Percentiles rank a stretch among this genome's conserved stretches.
Evolutionary conservation across 2,888 invertebrate species (phyloP).

Genomic region (Nesidiocoris tenuis): DNA sequence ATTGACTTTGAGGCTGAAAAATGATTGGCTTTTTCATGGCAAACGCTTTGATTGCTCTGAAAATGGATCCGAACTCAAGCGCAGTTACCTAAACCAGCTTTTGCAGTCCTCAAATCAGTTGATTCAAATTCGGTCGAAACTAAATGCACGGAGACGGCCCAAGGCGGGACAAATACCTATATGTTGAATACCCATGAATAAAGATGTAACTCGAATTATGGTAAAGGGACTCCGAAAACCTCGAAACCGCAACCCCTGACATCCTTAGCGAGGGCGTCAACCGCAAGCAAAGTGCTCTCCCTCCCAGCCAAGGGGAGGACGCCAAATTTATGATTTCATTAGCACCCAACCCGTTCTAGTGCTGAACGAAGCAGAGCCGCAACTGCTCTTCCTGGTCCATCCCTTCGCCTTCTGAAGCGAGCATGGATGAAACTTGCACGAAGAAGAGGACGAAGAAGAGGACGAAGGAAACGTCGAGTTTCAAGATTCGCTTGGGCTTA

Average conservation of each 20-base stretch:
- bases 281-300: constrained; percentile 17
- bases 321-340: constrained; percentile 28
- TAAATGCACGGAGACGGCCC: too few relatives aligned
- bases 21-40: too few relatives aligned
- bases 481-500: not conserved
- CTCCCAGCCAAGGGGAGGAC: not conserved
- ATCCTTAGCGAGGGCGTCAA: constrained; percentile 6
- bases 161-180: too few relatives aligned
- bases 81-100: too few relatives aligned
- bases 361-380: not conserved
- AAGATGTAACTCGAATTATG: not conserved
- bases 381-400: not conserved
- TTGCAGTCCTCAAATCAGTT: too few relatives aligned
- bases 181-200: too few relatives aligned
- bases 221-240: not conserved
- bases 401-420: not conserved
- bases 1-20: too few relatives aligned
- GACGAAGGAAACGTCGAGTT: not conserved
- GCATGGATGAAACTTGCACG: not conserved
- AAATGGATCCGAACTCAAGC: too few relatives aligned
- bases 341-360: not conserved
- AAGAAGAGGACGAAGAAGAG: too few relatives aligned
- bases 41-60: too few relatives aligned
- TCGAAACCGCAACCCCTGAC: not conserved
- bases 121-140: too few relatives aligned